A percentile compares a stretch with the other conserved stretches of the same genome.
Conservation (phyloP, 2,797 vertebrate genomes). For the Ataeniobius toweri region DNA sequence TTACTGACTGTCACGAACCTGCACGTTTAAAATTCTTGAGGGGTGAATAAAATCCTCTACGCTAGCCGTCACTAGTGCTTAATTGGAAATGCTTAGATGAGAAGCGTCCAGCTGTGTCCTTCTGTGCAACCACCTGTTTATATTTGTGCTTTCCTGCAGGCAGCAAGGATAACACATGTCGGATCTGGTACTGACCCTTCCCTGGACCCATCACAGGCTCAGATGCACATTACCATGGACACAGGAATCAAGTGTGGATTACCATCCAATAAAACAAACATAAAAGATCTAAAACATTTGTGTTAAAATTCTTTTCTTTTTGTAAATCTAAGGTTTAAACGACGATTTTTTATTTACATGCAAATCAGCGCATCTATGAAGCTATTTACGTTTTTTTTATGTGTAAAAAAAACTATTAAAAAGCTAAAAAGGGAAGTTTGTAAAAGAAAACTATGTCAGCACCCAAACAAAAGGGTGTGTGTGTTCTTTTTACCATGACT, state of each 20-base stretch:
- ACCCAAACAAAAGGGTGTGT: too few relatives aligned
- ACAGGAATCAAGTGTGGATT: not conserved
- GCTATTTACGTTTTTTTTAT: too few relatives aligned
- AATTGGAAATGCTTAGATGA: conserved; percentile 44
- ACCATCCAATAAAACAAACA: not conserved
- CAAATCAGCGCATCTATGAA: not conserved
- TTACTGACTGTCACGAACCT: conserved; percentile 7
- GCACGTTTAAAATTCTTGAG: conserved; percentile 17
- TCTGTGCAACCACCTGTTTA: conserved; percentile 49
- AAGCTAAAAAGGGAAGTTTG: not conserved
- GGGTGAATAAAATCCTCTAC: conserved; percentile 16
- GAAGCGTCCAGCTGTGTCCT: conserved; percentile 34
- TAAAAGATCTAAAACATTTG: not conserved
- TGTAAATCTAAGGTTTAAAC: not conserved
- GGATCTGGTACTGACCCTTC: conserved; percentile 87
- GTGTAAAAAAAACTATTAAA: not conserved
- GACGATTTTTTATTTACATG: not conserved
- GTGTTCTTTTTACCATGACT: too few relatives aligned
- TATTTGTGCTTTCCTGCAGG: conserved; percentile 77
- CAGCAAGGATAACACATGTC: conserved; percentile 95
- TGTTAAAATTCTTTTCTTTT: not conserved
- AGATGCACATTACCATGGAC: not conserved
- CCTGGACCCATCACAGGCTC: conserved; percentile 2
- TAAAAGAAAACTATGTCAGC: not conserved
- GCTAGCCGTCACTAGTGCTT: conserved; percentile 25